Percentiles rank a stretch among this genome's conserved stretches.
These are phyloP conservation scores for Meriones psammophilus DNA, from an alignment of 2,797 vertebrate species.

Conservation along the genomic window DNA sequence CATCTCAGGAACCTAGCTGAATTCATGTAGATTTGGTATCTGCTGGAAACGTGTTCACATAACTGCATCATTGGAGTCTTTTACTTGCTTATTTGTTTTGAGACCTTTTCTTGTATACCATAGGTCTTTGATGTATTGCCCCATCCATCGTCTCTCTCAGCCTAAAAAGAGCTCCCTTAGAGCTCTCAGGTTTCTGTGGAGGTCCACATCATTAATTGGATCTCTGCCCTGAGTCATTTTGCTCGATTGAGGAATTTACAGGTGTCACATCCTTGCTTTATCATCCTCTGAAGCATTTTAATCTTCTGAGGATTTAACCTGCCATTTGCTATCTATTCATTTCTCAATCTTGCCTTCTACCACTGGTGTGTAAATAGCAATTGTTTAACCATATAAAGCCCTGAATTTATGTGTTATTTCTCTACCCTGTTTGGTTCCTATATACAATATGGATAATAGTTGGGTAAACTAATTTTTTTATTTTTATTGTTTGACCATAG, in stretches of 20 bases:
- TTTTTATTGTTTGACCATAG: background rate
- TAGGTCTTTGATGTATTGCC: background rate
- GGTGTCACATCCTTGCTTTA: constrained; percentile 19
- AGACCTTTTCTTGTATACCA: background rate
- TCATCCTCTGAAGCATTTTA: constrained; percentile 30
- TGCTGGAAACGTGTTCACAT: background rate
- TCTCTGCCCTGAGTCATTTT: constrained; percentile 46
- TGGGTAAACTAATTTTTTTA: background rate
- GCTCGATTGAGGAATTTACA: constrained; percentile 9
- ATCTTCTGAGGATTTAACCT: constrained; percentile 28
- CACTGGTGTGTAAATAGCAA: background rate
- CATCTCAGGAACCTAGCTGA: background rate
- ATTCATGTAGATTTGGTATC: background rate
- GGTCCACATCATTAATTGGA: constrained; percentile 24
- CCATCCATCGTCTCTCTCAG: background rate
- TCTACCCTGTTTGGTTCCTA: background rate
- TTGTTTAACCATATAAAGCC: background rate
- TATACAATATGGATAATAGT: background rate
- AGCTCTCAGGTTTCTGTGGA: background rate
- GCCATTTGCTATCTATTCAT: background rate
- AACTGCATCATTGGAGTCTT: background rate
- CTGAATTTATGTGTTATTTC: background rate
- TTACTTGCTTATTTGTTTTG: constrained; percentile 22
- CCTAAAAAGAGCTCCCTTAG: background rate
- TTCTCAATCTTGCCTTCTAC: constrained; percentile 11